Evolutionary conservation across 1,140 invertebrate species (phyloP).

Genomic region (Camponotus vicinus): DNA sequence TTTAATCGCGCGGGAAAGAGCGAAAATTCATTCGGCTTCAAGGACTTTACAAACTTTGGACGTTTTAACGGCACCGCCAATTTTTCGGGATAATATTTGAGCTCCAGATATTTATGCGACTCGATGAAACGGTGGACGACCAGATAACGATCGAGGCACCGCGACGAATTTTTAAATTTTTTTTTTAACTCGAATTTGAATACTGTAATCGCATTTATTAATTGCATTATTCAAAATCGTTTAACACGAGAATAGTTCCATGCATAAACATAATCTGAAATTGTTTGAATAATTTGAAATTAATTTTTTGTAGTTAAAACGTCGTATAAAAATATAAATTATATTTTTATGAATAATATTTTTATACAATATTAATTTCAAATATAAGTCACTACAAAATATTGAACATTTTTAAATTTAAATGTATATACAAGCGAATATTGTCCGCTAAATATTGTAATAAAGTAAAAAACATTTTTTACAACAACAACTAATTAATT

Average conservation of each 20-base stretch:
- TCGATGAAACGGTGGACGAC: background rate
- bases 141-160: background rate
- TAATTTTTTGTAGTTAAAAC: background rate
- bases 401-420: background rate
- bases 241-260: background rate
- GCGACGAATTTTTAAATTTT: background rate
- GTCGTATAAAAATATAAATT: background rate
- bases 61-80: conserved; percentile 50
- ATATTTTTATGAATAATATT: background rate
- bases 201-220: background rate
- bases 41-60: conserved; percentile 23
- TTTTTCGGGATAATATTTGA: conserved; percentile 52
- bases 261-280: background rate
- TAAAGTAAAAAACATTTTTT: background rate
- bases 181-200: background rate
- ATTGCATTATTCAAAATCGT: background rate
- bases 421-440: background rate
- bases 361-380: background rate
- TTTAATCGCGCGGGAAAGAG: conserved; percentile 56
- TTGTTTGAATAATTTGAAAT: background rate
- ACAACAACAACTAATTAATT: conserved; percentile 9
- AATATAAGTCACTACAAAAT: background rate
- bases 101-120: conserved; percentile 40
- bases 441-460: background rate
- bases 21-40: conserved; percentile 20